phyloP scores from a whole-genome alignment of 1,140 invertebrate species.

The Hirudo medicinalis region DNA sequence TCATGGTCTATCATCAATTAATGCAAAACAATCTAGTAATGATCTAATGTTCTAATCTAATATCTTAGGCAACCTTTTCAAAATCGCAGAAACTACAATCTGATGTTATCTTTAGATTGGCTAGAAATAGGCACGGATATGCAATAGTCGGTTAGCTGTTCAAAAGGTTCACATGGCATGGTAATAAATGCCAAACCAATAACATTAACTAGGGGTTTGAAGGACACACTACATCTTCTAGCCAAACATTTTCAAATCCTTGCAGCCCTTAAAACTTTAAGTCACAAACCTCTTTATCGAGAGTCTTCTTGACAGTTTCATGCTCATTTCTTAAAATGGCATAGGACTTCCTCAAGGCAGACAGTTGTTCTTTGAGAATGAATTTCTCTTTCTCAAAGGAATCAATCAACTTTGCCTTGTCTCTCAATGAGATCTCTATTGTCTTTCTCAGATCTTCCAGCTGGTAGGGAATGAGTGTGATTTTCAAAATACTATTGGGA shows the following conservation, averaged over 20 bases:
- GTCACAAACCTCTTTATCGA: background rate
- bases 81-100: too few species aligned
- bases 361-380: background rate
- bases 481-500: background rate
- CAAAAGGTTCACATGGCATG: too few species aligned
- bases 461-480: background rate
- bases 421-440: background rate
- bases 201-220: background rate
- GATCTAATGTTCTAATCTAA: too few species aligned
- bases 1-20: background rate
- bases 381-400: background rate
- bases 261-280: too few species aligned
- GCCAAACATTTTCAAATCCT: too few species aligned
- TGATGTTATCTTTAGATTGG: too few species aligned
- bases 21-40: too few species aligned
- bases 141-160: too few species aligned
- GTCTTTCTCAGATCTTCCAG: background rate
- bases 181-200: background rate
- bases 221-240: background rate
- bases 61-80: too few species aligned
- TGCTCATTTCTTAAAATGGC: background rate
- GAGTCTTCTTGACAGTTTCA: background rate
- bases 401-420: background rate
- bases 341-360: background rate
- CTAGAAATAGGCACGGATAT: too few species aligned